Evolutionary conservation across 2,888 invertebrate genomes (phyloP).

Genomic region (Sphaeridia pumilis): DNA sequence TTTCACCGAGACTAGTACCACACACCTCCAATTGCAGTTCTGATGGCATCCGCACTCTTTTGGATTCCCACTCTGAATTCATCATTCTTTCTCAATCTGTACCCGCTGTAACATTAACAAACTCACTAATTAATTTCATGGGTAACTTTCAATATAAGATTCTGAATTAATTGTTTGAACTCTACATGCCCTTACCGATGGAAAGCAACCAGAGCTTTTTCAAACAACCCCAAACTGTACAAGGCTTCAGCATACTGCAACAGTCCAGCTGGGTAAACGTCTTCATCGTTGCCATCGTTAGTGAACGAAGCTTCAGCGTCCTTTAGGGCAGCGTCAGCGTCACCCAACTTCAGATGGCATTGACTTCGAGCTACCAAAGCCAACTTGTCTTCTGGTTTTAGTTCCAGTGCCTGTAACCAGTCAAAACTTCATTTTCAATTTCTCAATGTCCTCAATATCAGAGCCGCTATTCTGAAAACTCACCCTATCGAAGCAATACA

Average conservation of each 20-base stretch:
- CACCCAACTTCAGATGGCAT: conserved; percentile 74
- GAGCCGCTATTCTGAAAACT: conserved; percentile 24
- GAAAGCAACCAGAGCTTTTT: conserved; percentile 81
- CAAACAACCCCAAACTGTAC: conserved; percentile 84
- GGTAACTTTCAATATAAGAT: background rate
- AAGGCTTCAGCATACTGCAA: conserved; percentile 86
- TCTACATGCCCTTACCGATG: conserved; percentile 44
- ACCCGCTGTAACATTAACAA: no score
- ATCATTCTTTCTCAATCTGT: conserved; percentile 65
- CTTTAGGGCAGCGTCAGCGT: conserved; percentile 63
- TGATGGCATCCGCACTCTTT: conserved; percentile 86
- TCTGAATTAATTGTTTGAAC: background rate
- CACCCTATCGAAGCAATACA: conserved; percentile 60
- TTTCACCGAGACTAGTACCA: no score
- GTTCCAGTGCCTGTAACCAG: conserved; percentile 80
- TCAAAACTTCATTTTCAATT: no score
- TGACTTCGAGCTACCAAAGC: conserved; percentile 79
- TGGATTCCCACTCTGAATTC: conserved; percentile 64
- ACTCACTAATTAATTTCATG: no score
- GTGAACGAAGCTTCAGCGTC: conserved; percentile 77
- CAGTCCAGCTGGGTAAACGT: conserved; percentile 29
- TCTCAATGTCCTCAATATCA: background rate
- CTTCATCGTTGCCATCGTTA: conserved; percentile 39
- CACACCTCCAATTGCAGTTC: conserved; percentile 72
- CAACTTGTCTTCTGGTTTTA: conserved; percentile 70